Evolutionary conservation across 2,888 invertebrate genomes (phyloP).

Genomic region (Drosophila neonasuta): DNA sequence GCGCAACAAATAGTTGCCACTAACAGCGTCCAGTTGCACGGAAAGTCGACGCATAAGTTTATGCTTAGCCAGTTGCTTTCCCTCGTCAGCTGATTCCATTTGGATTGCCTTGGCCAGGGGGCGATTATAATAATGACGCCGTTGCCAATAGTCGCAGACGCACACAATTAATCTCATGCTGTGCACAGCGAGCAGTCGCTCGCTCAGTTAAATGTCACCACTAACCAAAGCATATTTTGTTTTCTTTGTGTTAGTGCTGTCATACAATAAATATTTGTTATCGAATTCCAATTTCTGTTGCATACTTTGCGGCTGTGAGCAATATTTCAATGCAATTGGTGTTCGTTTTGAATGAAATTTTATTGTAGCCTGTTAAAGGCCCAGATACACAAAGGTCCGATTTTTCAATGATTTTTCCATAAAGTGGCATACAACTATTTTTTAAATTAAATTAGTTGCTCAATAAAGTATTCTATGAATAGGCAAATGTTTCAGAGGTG

Average conservation of each 20-base stretch:
- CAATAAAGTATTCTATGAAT: no score
- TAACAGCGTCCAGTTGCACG: slow-evolving; percentile 65
- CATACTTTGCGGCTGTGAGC: slow-evolving; percentile 40
- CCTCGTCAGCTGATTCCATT: slow-evolving; percentile 7
- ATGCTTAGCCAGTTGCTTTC: not conserved
- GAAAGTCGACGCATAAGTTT: slow-evolving; percentile 39
- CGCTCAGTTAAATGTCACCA: not conserved
- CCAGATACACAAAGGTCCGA: no score
- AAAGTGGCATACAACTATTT: no score
- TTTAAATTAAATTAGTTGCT: no score
- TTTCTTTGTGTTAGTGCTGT: no score
- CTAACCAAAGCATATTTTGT: not conserved
- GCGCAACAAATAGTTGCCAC: slow-evolving; percentile 66
- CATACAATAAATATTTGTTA: not conserved
- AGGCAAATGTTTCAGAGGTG: no score
- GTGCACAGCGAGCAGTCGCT: not conserved
- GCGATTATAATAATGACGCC: slow-evolving; percentile 55
- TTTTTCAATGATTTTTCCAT: no score
- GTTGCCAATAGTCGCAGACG: slow-evolving; percentile 69
- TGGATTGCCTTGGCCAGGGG: not conserved
- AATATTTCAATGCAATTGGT: slow-evolving; percentile 2
- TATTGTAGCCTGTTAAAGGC: no score
- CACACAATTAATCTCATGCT: slow-evolving; percentile 72
- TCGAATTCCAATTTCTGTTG: slow-evolving; percentile 13
- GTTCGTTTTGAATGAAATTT: not conserved